Percentiles rank a stretch among this genome's conserved stretches.
Evolutionary conservation across 2,113 vertebrate species (phyloP).

Genomic region (Chitala chitala): DNA sequence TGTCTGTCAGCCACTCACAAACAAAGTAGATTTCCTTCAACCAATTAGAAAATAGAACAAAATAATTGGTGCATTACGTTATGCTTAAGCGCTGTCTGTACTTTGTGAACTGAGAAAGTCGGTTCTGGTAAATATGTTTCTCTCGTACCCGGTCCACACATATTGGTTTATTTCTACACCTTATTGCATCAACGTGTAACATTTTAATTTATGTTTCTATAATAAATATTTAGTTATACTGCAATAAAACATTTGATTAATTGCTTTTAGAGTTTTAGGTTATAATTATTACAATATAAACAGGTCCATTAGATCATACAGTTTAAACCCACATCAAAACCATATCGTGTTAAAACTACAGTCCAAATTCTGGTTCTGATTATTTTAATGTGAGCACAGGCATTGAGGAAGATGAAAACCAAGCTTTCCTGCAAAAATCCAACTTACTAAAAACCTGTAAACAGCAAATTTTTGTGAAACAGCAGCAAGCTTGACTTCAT

Average conservation of each 20-base stretch:
- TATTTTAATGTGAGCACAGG: neutral
- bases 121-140: neutral
- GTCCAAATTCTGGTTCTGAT: neutral
- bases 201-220: neutral
- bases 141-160: neutral
- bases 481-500: neutral
- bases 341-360: neutral
- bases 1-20: conserved; percentile 29
- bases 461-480: neutral
- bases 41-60: conserved; percentile 39
- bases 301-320: neutral
- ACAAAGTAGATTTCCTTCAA: conserved; percentile 18
- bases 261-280: no score
- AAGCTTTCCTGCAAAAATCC: neutral
- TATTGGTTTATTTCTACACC: neutral
- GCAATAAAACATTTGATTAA: no score
- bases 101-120: no score
- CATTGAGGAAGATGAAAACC: neutral
- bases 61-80: neutral
- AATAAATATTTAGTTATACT: no score
- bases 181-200: neutral
- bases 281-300: no score
- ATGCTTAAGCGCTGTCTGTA: neutral
- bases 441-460: neutral
- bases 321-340: neutral